These are phyloP conservation scores for Smithornis capensis DNA, from an alignment of 2,113 vertebrate species.

Conservation along the genomic window DNA sequence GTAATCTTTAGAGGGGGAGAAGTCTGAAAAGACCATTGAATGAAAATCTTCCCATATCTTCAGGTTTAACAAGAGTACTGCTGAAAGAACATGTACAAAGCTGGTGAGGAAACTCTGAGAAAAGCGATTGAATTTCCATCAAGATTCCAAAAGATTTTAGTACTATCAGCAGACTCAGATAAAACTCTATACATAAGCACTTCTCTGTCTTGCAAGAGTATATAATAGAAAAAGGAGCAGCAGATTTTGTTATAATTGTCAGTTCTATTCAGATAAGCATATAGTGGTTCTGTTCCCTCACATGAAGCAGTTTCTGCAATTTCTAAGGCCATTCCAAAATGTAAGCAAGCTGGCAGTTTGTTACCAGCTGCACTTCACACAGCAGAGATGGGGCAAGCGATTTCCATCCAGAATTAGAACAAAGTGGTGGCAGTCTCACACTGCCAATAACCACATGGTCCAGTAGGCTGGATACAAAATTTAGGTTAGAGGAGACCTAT, in stretches of 20 bases:
- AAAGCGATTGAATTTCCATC: slow-evolving; percentile 56
- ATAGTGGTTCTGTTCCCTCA: neutral
- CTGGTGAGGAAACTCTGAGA: neutral
- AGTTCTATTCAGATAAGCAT: slow-evolving; percentile 29
- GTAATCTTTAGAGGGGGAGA: neutral
- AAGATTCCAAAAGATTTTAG: slow-evolving; percentile 47
- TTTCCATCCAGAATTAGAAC: neutral
- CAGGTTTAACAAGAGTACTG: neutral
- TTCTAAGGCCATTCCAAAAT: slow-evolving; percentile 44
- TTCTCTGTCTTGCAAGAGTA: slow-evolving; percentile 27
- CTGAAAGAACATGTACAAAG: slow-evolving; percentile 2
- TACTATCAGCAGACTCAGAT: slow-evolving; percentile 53
- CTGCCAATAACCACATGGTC: neutral
- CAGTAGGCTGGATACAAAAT: neutral
- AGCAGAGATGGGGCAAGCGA: slow-evolving; percentile 4
- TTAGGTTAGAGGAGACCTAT: neutral
- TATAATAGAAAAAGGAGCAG: slow-evolving; percentile 29
- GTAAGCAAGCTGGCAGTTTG: slow-evolving; percentile 27
- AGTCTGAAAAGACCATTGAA: slow-evolving; percentile 12
- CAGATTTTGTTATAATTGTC: slow-evolving; percentile 41
- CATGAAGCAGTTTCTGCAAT: slow-evolving; percentile 1
- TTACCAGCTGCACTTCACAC: slow-evolving; percentile 15
- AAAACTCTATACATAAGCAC: slow-evolving; percentile 51
- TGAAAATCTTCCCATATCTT: neutral
- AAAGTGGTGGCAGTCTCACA: neutral